Evolutionary conservation across 2,888 invertebrate species (phyloP), one percentile per base, ranked within the genome.

Genomic region (Scaptomyza polygonia): DNA sequence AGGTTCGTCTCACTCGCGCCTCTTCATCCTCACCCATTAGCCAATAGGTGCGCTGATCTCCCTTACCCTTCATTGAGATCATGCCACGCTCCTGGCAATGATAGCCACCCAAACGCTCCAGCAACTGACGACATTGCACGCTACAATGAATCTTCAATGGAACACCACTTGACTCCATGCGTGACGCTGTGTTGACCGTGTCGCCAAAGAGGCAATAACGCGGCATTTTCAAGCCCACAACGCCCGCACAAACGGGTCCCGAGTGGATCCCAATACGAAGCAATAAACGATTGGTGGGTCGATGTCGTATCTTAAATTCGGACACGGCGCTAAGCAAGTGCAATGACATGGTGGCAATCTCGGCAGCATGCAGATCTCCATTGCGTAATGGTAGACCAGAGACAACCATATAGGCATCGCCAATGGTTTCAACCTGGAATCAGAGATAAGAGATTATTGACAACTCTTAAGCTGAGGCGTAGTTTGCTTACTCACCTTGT

Each of bases 161-260:
- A 94, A 94, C 93, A 67, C 97, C 97, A 0, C 96, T 96, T 0
- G 97, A 97, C 92, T 97, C 97, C 94, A 97, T 96, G 18, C 97
- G 93, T 62, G 96, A 96, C 1, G 97, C 96, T 0, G 97, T 97
- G 89, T 97, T 98, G 1, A 98, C 98, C 0, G 98, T 98, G 89
- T 98, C 98, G 0, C 98, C 98, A 87, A 98, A 98, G 3, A 98
- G 92, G 87, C 97, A 98, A 88, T 97, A 98, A 45, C 98, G 93
- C 0, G 98, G 98, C 97, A 98, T 98, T 92, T 97, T 98, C 5
- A 96, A 92, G 0, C 97, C 97, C 0, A 98, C 97, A 0, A 98
- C 97, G 1, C 97, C 98, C 0, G 97, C 97, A 87, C 97, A 97
- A 12, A 97, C 97, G 0, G 97, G 97, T 7, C 97, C 96, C 43